Evolutionary conservation across 2,888 invertebrate species (phyloP).

Genomic region (Trimorus sp.): DNA sequence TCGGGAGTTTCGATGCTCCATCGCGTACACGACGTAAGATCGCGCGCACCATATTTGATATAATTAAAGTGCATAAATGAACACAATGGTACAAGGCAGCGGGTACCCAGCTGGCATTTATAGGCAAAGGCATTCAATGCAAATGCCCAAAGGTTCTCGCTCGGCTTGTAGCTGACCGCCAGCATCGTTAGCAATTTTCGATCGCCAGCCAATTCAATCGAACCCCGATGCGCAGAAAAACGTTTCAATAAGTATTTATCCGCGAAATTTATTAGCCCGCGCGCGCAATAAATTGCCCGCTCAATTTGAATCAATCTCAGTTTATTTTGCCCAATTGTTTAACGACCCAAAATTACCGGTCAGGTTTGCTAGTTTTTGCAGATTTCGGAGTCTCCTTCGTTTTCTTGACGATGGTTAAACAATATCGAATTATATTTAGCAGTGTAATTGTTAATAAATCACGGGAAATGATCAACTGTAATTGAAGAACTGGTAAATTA

Average conservation of each 20-base stretch:
- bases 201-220: slow-evolving; percentile 61
- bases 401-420: too few species aligned
- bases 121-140: slow-evolving; percentile 80
- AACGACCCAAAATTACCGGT: slow-evolving; percentile 15
- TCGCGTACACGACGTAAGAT: slow-evolving; percentile 57
- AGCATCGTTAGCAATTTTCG: slow-evolving; percentile 63
- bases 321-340: slow-evolving; percentile 53
- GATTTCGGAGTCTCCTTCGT: too few species aligned
- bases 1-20: slow-evolving; percentile 33
- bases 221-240: slow-evolving; percentile 52
- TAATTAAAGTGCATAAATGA: slow-evolving; percentile 81
- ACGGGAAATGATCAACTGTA: too few species aligned
- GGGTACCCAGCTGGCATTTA: slow-evolving; percentile 68
- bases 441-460: too few species aligned
- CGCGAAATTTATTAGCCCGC: slow-evolving; percentile 47
- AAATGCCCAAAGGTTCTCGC: slow-evolving; percentile 74
- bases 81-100: slow-evolving; percentile 80
- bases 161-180: slow-evolving; percentile 49
- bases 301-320: slow-evolving; percentile 42
- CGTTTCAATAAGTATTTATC: slow-evolving; percentile 60
- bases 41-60: slow-evolving; percentile 80
- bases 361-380: too few species aligned
- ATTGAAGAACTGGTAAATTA: too few species aligned
- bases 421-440: too few species aligned
- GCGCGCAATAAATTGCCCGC: slow-evolving; percentile 34